A percentile compares a stretch with the other conserved stretches of the same genome.
Conservation (phyloP, 1,140 invertebrate species). For the Lordiphosa stackelbergi region DNA sequence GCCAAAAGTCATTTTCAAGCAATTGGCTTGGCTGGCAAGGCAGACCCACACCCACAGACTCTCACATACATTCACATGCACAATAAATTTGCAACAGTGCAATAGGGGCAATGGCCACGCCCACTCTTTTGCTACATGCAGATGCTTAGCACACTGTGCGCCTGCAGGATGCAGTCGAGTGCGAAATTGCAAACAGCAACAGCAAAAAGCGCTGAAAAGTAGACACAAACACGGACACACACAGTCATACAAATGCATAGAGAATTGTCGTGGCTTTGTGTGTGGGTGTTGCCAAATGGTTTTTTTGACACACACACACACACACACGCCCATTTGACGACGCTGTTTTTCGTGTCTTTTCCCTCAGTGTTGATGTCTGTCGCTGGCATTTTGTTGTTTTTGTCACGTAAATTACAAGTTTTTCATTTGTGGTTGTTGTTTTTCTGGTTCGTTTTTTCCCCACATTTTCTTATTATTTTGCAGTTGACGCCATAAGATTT, state of each 20-base stretch:
- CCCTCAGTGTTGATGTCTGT: conserved; percentile 14
- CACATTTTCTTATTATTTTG: conserved; percentile 14
- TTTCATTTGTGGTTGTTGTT: conserved; percentile 45
- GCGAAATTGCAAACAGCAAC: conserved; percentile 64
- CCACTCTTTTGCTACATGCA: conserved; percentile 22
- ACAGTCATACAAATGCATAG: conserved; percentile 17
- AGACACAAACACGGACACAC: conserved; percentile 12
- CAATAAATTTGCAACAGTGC: conserved; percentile 65
- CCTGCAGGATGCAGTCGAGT: conserved; percentile 55
- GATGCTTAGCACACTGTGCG: conserved; percentile 30
- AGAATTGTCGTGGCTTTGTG: conserved; percentile 17
- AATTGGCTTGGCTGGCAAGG: conserved; percentile 60
- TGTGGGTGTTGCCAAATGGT: conserved; percentile 49
- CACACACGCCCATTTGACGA: conserved; percentile 43
- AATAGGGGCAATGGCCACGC: conserved; percentile 39
- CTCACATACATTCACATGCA: conserved; percentile 37
- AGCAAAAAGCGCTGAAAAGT: conserved; percentile 42
- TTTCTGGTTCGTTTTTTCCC: neutral
- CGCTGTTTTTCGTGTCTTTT: conserved; percentile 59
- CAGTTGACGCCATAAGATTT: conserved; percentile 54
- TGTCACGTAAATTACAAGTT: conserved; percentile 70
- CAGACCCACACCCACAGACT: conserved; percentile 9
- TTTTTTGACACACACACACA: conserved; percentile 27
- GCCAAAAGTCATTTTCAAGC: conserved; percentile 74
- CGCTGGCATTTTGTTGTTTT: conserved; percentile 48